Evolutionary conservation across 2,797 vertebrate species (phyloP), one percentile per base, ranked within the genome.

Genomic region (Hoplostethus atlanticus): DNA sequence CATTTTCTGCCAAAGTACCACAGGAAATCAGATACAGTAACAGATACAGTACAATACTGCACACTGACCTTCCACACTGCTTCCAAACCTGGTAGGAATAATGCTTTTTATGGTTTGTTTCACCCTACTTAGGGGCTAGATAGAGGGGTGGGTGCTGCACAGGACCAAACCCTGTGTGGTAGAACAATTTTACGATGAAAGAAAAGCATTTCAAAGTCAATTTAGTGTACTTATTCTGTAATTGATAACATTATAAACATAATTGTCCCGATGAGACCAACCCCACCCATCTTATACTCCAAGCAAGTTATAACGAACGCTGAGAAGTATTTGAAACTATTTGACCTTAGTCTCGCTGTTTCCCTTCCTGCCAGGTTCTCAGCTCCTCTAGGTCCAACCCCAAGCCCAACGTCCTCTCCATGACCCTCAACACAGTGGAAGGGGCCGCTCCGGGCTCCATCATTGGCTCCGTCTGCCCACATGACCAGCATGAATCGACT

Each of bases 391-490:
- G 68, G 66, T 86, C 90, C n/a, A 83, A 48, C 81, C 87, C 94
- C 0, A 95, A 94, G 30, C 90, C 94, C 1, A 96, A 96, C 46
- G 77, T 95, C 55, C 93, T 95, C 0, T 94, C 95, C 46, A 87
- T 99, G 91, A 96, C 94, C 0, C 92, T 99, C 42, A 95, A 94
- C 5, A 95, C 96, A 0, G 83, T 92, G 0, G 98, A 99, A 80
- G 97, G 97, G 2, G 77, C 95, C n/a, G 87, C 66, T 34, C 98
- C 98, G 0, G 98, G 98, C 21, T 97, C 98, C 4, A 64, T 97
- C 54, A 89, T 99, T 2, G 98, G 98, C 68, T 97, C 96, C 0
- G 93, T 98, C 46, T 94, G 93, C 0, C 80, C 93, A 0, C 87
- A 84, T 0, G 95, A 96, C 15, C 90, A 87, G 4, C 84, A 61